Evolutionary conservation across 2,888 invertebrate species (phyloP).

Genomic region (Drosophila kambysellisi): DNA sequence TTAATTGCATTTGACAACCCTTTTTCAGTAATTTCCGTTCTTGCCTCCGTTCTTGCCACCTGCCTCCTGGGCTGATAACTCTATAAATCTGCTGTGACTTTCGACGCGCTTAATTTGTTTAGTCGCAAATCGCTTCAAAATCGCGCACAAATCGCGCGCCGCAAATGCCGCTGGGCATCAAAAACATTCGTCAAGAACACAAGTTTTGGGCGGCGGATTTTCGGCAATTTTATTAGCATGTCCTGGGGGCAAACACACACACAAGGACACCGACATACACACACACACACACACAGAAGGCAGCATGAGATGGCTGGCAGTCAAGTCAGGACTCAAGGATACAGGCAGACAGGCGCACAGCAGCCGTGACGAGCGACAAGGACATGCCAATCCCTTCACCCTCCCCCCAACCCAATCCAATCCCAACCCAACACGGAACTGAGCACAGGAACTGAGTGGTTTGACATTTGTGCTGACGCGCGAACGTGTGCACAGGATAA

Average conservation of each 20-base stretch:
- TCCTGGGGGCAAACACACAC: slow-evolving; percentile 58
- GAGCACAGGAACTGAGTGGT: slow-evolving; percentile 72
- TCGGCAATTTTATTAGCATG: slow-evolving; percentile 77
- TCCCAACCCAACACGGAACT: slow-evolving; percentile 8
- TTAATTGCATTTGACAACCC: slow-evolving; percentile 33
- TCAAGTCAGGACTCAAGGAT: slow-evolving; percentile 68
- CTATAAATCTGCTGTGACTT: slow-evolving; percentile 64
- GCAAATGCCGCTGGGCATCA: slow-evolving; percentile 51
- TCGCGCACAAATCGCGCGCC: slow-evolving; percentile 56
- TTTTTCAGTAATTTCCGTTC: slow-evolving; percentile 53
- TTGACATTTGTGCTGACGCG: slow-evolving; percentile 82
- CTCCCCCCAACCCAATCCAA: not conserved
- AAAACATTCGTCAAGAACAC: slow-evolving; percentile 67
- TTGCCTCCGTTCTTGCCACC: slow-evolving; percentile 28
- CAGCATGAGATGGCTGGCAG: slow-evolving; percentile 9
- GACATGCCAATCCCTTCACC: slow-evolving; percentile 17
- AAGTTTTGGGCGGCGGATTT: slow-evolving; percentile 66
- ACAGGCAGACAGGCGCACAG: slow-evolving; percentile 73
- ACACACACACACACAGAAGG: slow-evolving; percentile 10
- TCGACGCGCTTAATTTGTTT: slow-evolving; percentile 79
- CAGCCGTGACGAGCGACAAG: slow-evolving; percentile 54
- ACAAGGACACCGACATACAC: not conserved
- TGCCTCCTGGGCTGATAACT: slow-evolving; percentile 19
- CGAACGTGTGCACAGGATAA: slow-evolving; percentile 79
- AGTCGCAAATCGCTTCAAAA: slow-evolving; percentile 52